Evolutionary conservation across 2,888 invertebrate genomes (phyloP), one percentile per base, ranked within the genome.

Genomic region (Eristalis arbustorum): DNA sequence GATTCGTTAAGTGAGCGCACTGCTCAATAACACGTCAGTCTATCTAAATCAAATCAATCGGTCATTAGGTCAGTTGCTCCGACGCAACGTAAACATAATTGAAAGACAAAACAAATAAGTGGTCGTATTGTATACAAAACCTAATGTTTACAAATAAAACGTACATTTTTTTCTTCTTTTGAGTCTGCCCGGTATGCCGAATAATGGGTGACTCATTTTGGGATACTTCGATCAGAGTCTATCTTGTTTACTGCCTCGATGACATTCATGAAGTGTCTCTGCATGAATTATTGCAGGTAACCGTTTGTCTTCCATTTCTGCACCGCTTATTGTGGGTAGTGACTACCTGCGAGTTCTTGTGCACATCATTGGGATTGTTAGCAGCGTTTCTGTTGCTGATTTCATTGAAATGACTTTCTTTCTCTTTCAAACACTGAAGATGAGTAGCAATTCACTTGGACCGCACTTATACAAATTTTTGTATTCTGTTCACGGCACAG

Each of bases 91-190:
- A n/a, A 49, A 4, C 5, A 4, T 49, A 6, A 18, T 49, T 8
- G 18, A 18, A n/a, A 49, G 49, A 1, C 49, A 49, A 18, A n/a
- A 49, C 18, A 49, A 18, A 49, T 18, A 18, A 49, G 4, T 49
- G n/a, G 1, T n/a, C 18, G 49, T 18, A 14, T n/a, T 59, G 59
- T 59, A 13, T n/a, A 59, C 49, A 18, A 8, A n/a, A 5, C 8
- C 49, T 1, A 25, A 14, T 59, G 59, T 59, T 59, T 59, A 31
- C 42, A 40, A 49, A 73, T 73, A 56, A 63, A 63, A 49, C 31
- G 6, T 40, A 11, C 8, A 25, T 22, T 59, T 25, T 25, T 25
- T 3, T 25, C 14, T 59, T 56, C 14, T 59, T 56, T 8, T 56
- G 22, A 18, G 2, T 37, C 37, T 37, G 37, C 37, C 49, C 5